Evolutionary conservation across 2,888 invertebrate species (phyloP).

Genomic region (Apoda limacodes): DNA sequence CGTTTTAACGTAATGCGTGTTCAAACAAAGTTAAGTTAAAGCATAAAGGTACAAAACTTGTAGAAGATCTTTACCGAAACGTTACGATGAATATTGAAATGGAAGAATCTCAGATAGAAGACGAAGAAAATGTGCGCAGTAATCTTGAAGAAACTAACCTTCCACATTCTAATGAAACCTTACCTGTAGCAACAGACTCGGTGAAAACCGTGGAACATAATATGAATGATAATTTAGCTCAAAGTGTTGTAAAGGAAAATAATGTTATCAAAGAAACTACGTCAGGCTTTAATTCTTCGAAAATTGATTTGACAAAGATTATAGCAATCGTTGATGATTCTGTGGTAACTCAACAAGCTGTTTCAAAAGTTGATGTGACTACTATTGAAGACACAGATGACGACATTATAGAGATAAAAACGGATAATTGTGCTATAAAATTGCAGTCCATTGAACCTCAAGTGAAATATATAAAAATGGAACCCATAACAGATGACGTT

Average conservation of each 20-base stretch:
- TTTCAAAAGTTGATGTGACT: not conserved
- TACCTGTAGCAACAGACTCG: not conserved
- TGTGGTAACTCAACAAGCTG: not conserved
- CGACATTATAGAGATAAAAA: not conserved
- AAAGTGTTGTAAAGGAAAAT: not conserved
- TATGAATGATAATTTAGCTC: not conserved
- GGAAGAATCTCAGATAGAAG: not conserved
- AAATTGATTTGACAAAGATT: too few relatives aligned
- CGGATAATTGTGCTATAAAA: too few relatives aligned
- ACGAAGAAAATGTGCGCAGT: not conserved
- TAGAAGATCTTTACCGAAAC: too few relatives aligned
- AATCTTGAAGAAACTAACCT: too few relatives aligned
- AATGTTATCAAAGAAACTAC: not conserved
- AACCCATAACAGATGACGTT: slow-evolving; percentile 35
- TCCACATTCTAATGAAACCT: not conserved
- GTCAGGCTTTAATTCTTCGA: too few relatives aligned
- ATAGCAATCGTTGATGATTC: not conserved
- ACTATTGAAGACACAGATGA: not conserved
- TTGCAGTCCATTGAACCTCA: slow-evolving; percentile 10
- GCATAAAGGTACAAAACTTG: too few relatives aligned
- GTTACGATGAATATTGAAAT: not conserved
- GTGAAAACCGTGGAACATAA: not conserved
- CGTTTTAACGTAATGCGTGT: too few relatives aligned
- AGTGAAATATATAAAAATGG: slow-evolving; percentile 2
- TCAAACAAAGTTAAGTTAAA: too few relatives aligned